Conservation (phyloP, 2,888 invertebrate genomes). For the Lasius fuliginosus region DNA sequence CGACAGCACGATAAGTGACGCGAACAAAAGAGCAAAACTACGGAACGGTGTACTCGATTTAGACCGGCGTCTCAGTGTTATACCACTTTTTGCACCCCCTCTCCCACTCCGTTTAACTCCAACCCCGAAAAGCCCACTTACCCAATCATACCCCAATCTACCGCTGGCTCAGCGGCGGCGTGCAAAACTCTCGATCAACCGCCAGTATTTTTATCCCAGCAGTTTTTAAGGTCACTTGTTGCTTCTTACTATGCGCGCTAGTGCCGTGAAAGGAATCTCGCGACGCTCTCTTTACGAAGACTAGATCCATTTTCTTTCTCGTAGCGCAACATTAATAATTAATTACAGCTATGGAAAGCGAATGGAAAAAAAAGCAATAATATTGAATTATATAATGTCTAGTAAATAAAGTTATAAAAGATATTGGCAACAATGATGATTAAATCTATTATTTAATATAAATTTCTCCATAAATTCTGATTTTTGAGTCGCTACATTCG, state of each 20-base stretch:
- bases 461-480: neutral
- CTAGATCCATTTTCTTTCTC: slow-evolving; percentile 8
- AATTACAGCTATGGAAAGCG: neutral
- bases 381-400: neutral
- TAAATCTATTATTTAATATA: neutral
- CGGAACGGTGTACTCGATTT: slow-evolving; percentile 6
- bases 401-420: neutral
- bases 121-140: slow-evolving; percentile 75
- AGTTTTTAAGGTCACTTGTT: slow-evolving; percentile 86
- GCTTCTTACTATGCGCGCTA: slow-evolving; percentile 80
- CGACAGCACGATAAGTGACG: slow-evolving; percentile 15
- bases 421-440: neutral
- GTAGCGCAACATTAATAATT: slow-evolving; percentile 10
- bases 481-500: neutral
- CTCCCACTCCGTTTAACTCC: slow-evolving; percentile 51
- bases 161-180: slow-evolving; percentile 75
- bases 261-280: slow-evolving; percentile 43
- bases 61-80: slow-evolving; percentile 49
- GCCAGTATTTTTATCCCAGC: slow-evolving; percentile 83
- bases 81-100: slow-evolving; percentile 63
- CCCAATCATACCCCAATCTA: slow-evolving; percentile 74
- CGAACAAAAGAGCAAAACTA: slow-evolving; percentile 22
- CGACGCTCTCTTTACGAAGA: slow-evolving; percentile 25
- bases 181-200: slow-evolving; percentile 83
- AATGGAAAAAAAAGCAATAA: neutral